These are phyloP conservation scores for Automeris io DNA, from an alignment of 2,888 invertebrate species.

Conservation along the genomic window DNA sequence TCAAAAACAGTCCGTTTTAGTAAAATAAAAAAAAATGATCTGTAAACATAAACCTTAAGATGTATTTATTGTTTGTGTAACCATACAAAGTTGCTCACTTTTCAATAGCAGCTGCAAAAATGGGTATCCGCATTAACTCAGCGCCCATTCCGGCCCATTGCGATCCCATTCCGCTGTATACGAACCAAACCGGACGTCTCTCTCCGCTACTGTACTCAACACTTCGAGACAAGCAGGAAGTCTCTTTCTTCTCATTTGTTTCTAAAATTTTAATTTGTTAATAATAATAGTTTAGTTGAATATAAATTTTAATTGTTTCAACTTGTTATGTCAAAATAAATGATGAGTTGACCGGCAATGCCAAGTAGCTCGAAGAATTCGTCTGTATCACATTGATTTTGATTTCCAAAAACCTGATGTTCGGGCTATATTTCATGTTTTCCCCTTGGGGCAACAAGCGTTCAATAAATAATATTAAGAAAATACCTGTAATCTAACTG, in stretches of 20 bases:
- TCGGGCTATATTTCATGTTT: no score
- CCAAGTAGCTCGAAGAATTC: no score
- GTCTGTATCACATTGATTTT: no score
- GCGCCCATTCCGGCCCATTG: slow-evolving; percentile 81
- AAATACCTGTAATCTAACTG: no score
- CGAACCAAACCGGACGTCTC: slow-evolving; percentile 75
- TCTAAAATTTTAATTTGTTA: no score
- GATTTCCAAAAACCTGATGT: no score
- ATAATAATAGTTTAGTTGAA: no score
- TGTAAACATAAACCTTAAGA: no score
- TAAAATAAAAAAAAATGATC: no score
- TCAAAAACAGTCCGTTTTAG: no score
- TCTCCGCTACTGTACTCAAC: slow-evolving; percentile 65
- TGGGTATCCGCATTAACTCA: slow-evolving; percentile 75
- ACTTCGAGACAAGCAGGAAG: slow-evolving; percentile 53
- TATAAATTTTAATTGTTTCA: not conserved
- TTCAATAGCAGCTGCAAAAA: slow-evolving; percentile 70
- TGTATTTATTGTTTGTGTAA: slow-evolving; percentile 7
- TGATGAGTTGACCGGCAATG: not conserved
- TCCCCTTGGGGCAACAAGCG: no score
- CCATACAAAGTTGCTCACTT: slow-evolving; percentile 28
- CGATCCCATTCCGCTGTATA: slow-evolving; percentile 82
- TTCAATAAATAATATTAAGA: no score
- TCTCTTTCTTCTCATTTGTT: slow-evolving; percentile 27
- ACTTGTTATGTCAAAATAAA: not conserved